These are phyloP conservation scores for Xiphophorus maculatus DNA, from an alignment of 2,113 vertebrate genomes.

Conservation along the genomic window DNA sequence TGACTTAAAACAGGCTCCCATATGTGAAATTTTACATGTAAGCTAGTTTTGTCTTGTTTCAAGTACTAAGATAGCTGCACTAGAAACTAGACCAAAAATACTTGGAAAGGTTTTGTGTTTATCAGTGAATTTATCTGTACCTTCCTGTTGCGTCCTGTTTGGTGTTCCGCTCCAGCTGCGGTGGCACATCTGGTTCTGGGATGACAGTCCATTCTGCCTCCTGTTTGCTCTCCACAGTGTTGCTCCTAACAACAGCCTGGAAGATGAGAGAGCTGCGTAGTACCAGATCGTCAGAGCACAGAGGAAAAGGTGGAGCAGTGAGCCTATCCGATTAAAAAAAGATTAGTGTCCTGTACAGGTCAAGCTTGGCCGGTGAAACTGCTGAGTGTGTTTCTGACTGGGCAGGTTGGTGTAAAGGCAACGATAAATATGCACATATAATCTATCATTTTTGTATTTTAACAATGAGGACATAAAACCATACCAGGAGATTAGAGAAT, in stretches of 20 bases:
- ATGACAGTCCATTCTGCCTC: constrained; percentile 61
- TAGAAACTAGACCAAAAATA: too few species aligned
- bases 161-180: constrained; percentile 27
- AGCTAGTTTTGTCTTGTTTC: too few species aligned
- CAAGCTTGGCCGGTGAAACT: constrained; percentile 37
- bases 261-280: constrained; percentile 25
- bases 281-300: constrained; percentile 26
- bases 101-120: too few species aligned
- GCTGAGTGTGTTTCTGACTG: constrained; percentile 14
- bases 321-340: constrained; percentile 63
- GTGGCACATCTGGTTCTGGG: constrained; percentile 6
- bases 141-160: constrained; percentile 46
- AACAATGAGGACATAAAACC: too few species aligned
- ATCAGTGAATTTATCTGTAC: constrained; percentile 26
- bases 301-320: constrained; percentile 26
- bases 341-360: constrained; percentile 60
- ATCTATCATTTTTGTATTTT: too few species aligned
- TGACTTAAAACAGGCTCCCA: too few species aligned
- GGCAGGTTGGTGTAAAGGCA: constrained; percentile 14
- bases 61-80: too few species aligned
- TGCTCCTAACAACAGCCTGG: constrained; percentile 58
- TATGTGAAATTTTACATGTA: too few species aligned
- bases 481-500: too few species aligned
- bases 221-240: constrained; percentile 60
- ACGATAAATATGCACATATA: too few species aligned